These are phyloP conservation scores for Hippasteria phrygiana DNA, from an alignment of 53 echinoderm and acorn worm species.

Conservation along the genomic window DNA sequence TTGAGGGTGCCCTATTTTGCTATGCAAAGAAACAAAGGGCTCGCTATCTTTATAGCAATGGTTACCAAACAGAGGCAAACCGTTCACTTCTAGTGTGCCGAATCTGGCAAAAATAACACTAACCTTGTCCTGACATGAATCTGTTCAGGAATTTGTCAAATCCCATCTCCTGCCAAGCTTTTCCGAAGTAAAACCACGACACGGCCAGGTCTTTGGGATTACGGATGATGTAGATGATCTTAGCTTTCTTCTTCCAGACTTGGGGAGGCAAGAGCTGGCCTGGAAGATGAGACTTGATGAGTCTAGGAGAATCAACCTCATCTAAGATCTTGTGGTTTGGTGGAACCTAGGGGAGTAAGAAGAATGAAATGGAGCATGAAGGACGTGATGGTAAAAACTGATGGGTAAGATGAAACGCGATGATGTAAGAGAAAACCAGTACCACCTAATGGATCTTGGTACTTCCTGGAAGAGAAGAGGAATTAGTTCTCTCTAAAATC, in stretches of 20 bases:
- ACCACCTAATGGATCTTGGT: too few species aligned
- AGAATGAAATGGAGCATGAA: neutral
- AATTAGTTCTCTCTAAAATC: too few species aligned
- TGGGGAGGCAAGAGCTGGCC: slow-evolving; percentile 3
- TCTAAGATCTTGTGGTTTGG: neutral
- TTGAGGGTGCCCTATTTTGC: too few species aligned
- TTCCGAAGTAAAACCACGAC: neutral
- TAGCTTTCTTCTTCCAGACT: slow-evolving; percentile 28
- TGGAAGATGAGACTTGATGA: slow-evolving; percentile 19
- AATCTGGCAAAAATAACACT: neutral
- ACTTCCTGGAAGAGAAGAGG: too few species aligned
- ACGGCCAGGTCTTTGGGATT: slow-evolving; percentile 37
- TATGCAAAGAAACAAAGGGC: too few species aligned
- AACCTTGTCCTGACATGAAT: neutral
- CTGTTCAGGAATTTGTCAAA: neutral
- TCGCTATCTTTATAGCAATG: too few species aligned
- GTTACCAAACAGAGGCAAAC: too few species aligned
- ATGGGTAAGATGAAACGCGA: neutral
- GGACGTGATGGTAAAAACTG: neutral
- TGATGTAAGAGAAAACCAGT: too few species aligned
- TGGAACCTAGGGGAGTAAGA: neutral
- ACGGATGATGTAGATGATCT: slow-evolving; percentile 22
- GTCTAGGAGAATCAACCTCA: neutral
- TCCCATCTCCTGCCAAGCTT: neutral
- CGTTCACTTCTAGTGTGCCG: too few species aligned